Evolutionary conservation across 2,888 invertebrate species (phyloP), one percentile per base, ranked within the genome.

Genomic region (Helleia helle): DNA sequence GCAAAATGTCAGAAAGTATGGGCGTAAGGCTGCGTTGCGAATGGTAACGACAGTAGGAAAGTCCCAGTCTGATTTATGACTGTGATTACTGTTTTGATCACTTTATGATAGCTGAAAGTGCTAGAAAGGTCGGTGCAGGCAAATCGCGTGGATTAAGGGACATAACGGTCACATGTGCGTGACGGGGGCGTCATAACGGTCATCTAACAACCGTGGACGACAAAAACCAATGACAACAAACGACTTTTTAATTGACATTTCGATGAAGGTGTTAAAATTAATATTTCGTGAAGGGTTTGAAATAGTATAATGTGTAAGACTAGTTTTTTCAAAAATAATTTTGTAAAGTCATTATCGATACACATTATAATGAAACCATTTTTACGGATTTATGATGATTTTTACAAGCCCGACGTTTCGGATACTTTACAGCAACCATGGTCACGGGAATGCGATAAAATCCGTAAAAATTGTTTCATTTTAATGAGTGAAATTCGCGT

Each of bases 41-140:
- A 83, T 79, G 56, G 54, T 73, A 79, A 81, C 71, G 75, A 77
- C 67, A 56, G 57, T 42, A 51, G 56, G 65, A 77, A 79, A 77
- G 79, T 74, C 69, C 65, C 60, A 50, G 45, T 47, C 70, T 72
- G 74, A 80, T 77, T 79, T 73, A 31, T 57, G 64, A 62, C 54
- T 68, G 65, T 80, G 76, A 77, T 77, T 71, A 77, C 71, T 74
- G 71, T 73, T 80, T 77, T 80, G 81, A 81, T 80, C 74, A 81
- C 79, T 76, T 81, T 83, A 81, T 81, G 77, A 83, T 81, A 70
- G 76, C 68, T 72, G 72, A 75, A 71, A 76, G 63, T 66, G 66
- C 65, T 55, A 67, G 69, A 71, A 71, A 75, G 75, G 68, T 71
- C 69, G 67, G 71, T 59, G 62, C 68, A 74, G 74, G 79, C 76